Evolutionary conservation across 2,113 vertebrate genomes (phyloP), one percentile per base, ranked within the genome.

Genomic region (Thunnus thynnus): DNA sequence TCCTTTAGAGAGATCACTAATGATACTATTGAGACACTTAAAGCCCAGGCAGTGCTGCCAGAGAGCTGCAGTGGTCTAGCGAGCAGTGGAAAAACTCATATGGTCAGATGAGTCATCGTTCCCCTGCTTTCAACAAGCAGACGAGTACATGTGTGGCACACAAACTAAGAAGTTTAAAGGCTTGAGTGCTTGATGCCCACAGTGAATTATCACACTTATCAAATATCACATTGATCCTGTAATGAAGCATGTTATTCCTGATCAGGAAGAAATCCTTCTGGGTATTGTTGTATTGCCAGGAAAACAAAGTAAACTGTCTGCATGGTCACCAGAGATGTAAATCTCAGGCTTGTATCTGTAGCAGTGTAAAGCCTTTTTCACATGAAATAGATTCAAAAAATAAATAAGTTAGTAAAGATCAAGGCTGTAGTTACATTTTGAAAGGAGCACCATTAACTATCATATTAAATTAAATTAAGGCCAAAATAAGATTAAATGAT

Each of bases 101-200:
- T 76, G 79, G 72, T 81, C 80, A 72, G 77, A 85, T 88, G 85
- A 90, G 81, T 88, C 88, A 88, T 75, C 7, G 17, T 67, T 82
- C 80, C 58, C 54, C 44, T 20, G 70, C 20, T 76, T 54, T 81
- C 67, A 72, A 58, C 14, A 32, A 64, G 32, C 32, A 46, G 79
- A 86, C 12, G 51, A 80, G 48, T 41, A 71, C 72, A 82, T 64
- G 76, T 74, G 78, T 50, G 73, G 16, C 69, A 76, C 76, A 80
- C 66, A 57, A 80, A 71, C 52, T 73, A 22, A 64, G 36, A 54
- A 2, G 5, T 67, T 18, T 27, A 17, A 14, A 5, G 70, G 25
- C 18, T 50, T 47, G 52, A 10, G 18, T 4, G 7, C 57, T 44
- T 14, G 25, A 56, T 72, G 54, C 47, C 60, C 9, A 11, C 13